Conservation (phyloP, 2,888 invertebrate genomes). For the Anagyrus pseudococci region DNA sequence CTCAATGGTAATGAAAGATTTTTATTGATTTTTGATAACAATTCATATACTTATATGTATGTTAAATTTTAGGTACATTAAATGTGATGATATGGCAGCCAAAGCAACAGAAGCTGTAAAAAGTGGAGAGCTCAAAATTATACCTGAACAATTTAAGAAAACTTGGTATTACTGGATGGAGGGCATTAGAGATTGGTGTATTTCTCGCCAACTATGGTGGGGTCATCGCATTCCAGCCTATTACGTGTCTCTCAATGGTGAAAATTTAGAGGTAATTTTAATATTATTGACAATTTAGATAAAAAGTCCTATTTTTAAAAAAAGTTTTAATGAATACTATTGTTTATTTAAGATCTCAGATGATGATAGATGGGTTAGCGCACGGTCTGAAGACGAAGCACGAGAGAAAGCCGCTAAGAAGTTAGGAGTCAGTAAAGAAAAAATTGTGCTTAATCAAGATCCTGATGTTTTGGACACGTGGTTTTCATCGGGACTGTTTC, state of each 20-base stretch:
- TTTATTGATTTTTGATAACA: not conserved
- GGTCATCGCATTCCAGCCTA: constrained; percentile 98
- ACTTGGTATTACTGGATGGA: constrained; percentile 97
- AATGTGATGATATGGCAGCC: constrained; percentile 87
- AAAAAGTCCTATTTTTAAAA: constrained; percentile 3
- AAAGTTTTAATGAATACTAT: constrained; percentile 8
- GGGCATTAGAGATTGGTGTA: constrained; percentile 98
- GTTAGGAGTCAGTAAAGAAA: constrained; percentile 67
- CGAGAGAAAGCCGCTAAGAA: constrained; percentile 77
- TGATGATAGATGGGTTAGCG: constrained; percentile 67
- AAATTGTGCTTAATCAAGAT: constrained; percentile 75
- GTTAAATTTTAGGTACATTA: constrained; percentile 73
- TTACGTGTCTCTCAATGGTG: constrained; percentile 69
- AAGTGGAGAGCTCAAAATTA: constrained; percentile 82
- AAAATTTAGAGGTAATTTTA: constrained; percentile 36
- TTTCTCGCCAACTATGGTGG: constrained; percentile 99
- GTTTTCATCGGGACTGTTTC: constrained; percentile 97
- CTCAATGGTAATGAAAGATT: constrained; percentile 80
- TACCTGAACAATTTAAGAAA: constrained; percentile 89
- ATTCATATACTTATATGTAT: not conserved
- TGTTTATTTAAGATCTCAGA: constrained; percentile 51
- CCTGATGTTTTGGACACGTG: constrained; percentile 98
- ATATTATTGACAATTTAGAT: not conserved
- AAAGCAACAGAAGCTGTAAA: constrained; percentile 83
- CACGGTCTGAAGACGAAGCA: constrained; percentile 75